Evolutionary conservation across 2,113 vertebrate genomes (phyloP).

Genomic region (Okapia johnstoni): DNA sequence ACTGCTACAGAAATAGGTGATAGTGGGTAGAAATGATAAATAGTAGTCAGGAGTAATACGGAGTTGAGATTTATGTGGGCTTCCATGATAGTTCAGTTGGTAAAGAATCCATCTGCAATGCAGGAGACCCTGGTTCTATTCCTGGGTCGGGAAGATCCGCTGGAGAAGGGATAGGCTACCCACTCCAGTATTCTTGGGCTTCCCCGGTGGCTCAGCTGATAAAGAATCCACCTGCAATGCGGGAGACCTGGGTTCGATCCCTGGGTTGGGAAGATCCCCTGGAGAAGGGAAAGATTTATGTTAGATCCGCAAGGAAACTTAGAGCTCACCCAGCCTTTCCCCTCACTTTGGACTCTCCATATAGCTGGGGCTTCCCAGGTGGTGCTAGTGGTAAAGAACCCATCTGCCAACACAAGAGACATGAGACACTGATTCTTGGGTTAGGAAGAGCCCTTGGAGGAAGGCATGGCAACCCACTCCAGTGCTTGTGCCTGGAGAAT

Average conservation of each 20-base stretch:
- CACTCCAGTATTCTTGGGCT: neutral
- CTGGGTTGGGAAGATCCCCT: neutral
- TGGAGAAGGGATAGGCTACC: neutral
- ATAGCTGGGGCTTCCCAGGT: neutral
- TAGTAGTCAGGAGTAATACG: neutral
- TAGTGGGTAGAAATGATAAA: conserved; percentile 18
- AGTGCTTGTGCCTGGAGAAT: neutral
- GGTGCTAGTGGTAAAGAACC: neutral
- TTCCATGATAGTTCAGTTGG: neutral
- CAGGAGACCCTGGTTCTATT: neutral
- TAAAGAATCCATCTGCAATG: neutral
- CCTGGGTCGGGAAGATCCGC: neutral
- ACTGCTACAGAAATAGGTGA: conserved; percentile 40
- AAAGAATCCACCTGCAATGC: neutral
- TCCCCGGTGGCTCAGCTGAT: neutral
- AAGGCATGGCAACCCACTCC: neutral
- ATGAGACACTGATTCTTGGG: neutral
- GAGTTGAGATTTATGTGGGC: neutral
- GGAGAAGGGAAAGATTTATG: neutral
- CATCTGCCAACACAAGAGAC: neutral
- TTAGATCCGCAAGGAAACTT: neutral
- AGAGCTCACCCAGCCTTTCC: neutral
- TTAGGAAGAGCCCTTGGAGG: neutral
- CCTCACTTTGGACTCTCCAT: neutral
- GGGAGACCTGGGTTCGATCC: neutral